These are phyloP conservation scores for Eupeodes luniger DNA, from an alignment of 2,888 invertebrate genomes.

Conservation along the genomic window DNA sequence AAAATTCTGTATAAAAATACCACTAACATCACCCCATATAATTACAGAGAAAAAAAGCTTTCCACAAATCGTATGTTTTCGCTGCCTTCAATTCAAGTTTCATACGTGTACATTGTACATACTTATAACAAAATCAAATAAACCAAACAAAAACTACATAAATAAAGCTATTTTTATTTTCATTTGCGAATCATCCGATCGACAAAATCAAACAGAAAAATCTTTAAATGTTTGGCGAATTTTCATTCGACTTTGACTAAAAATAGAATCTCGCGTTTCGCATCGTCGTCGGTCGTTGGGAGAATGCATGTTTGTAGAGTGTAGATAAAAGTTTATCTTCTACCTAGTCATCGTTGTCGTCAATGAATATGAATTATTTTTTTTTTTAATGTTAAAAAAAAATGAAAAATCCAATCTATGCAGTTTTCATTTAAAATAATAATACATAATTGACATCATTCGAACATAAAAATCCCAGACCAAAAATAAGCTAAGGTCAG, in stretches of 20 bases:
- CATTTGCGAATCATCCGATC: slow-evolving; percentile 52
- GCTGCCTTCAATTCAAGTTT: slow-evolving; percentile 3
- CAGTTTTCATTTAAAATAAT: slow-evolving; percentile 9
- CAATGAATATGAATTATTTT: background rate
- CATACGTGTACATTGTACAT: background rate
- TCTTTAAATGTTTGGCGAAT: slow-evolving; percentile 6
- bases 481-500: slow-evolving; percentile 23
- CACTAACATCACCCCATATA: background rate
- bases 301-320: background rate
- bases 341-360: background rate
- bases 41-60: slow-evolving; percentile 3
- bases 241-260: slow-evolving; percentile 20
- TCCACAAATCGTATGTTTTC: slow-evolving; percentile 26
- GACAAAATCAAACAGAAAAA: slow-evolving; percentile 40
- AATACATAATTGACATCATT: slow-evolving; percentile 14
- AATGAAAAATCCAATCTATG: background rate
- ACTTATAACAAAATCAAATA: background rate
- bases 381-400: background rate
- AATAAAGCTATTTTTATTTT: slow-evolving; percentile 51
- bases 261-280: slow-evolving; percentile 15
- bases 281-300: background rate
- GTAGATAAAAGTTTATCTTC: background rate
- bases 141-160: slow-evolving; percentile 2
- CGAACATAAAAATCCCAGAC: background rate
- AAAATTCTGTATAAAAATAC: background rate